These are phyloP conservation scores for Tuta absoluta DNA, from an alignment of 2,888 invertebrate species.

Conservation along the genomic window DNA sequence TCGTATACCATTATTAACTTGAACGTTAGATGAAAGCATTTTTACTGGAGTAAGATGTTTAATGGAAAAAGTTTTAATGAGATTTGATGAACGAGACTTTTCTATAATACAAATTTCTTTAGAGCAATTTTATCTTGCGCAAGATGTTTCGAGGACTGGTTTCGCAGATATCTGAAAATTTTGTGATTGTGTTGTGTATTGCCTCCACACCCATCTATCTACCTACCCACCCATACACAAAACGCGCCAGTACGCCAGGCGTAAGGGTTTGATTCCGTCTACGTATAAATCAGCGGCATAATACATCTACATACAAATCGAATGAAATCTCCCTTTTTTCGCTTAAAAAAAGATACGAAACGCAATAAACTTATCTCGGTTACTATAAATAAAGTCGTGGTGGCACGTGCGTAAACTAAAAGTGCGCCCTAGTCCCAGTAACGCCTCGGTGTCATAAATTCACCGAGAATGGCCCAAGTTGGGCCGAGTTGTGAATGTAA, in stretches of 20 bases:
- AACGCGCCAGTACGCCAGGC: no score
- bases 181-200: neutral
- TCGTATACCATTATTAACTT: conserved; percentile 60
- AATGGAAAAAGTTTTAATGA: conserved; percentile 79
- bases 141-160: conserved; percentile 46
- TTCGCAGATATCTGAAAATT: neutral
- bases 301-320: neutral
- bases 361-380: conserved; percentile 28
- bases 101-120: conserved; percentile 60
- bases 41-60: conserved; percentile 69
- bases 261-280: neutral
- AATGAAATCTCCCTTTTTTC: neutral
- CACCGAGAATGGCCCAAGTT: conserved; percentile 70
- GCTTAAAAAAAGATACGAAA: conserved; percentile 20
- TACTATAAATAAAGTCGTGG: conserved; percentile 36
- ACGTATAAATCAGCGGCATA: neutral
- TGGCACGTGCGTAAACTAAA: conserved; percentile 35
- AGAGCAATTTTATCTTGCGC: conserved; percentile 54
- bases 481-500: conserved; percentile 72
- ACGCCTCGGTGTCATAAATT: conserved; percentile 63
- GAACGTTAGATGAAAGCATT: conserved; percentile 62
- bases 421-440: conserved; percentile 35
- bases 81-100: conserved; percentile 71
- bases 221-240: no score
- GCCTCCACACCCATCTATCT: no score